These are phyloP conservation scores for Mimachlamys varia DNA, from an alignment of 2,888 invertebrate species.

Conservation along the genomic window DNA sequence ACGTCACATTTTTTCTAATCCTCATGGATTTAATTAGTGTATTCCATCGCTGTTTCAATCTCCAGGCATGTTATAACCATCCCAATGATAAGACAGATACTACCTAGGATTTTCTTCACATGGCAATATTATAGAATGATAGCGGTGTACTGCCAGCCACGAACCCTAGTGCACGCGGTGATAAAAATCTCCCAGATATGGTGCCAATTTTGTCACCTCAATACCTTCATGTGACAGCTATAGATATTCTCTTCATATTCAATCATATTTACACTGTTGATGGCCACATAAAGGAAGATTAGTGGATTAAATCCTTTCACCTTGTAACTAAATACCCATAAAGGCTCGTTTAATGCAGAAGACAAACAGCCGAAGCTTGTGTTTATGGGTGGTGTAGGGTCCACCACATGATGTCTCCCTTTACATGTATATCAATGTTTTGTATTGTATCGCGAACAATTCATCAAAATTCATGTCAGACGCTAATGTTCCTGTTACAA, in stretches of 20 bases:
- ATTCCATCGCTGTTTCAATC: not conserved
- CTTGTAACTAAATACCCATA: not conserved
- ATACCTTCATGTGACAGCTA: conserved; percentile 28
- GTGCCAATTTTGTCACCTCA: conserved; percentile 32
- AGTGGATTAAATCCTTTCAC: conserved; percentile 29
- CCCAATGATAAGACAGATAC: not conserved
- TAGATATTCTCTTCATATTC: conserved; percentile 27
- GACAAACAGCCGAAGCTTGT: not conserved
- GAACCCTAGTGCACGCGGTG: not conserved
- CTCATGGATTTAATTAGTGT: not conserved
- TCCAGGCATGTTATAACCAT: not conserved
- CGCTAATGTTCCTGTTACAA: conserved; percentile 1
- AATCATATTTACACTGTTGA: conserved; percentile 1
- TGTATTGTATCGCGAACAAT: not conserved
- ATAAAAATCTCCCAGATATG: conserved; percentile 31
- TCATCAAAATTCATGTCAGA: conserved; percentile 25
- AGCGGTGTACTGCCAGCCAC: not conserved
- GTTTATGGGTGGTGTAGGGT: not conserved
- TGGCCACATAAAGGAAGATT: not conserved
- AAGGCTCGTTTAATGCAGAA: not conserved
- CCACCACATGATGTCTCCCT: conserved; percentile 10
- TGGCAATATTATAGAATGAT: conserved; percentile 6
- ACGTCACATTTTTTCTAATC: not conserved
- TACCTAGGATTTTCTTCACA: conserved; percentile 22
- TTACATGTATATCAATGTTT: not conserved